Conservation (phyloP, 2,888 invertebrate genomes). For the Cheilosia urbana region DNA sequence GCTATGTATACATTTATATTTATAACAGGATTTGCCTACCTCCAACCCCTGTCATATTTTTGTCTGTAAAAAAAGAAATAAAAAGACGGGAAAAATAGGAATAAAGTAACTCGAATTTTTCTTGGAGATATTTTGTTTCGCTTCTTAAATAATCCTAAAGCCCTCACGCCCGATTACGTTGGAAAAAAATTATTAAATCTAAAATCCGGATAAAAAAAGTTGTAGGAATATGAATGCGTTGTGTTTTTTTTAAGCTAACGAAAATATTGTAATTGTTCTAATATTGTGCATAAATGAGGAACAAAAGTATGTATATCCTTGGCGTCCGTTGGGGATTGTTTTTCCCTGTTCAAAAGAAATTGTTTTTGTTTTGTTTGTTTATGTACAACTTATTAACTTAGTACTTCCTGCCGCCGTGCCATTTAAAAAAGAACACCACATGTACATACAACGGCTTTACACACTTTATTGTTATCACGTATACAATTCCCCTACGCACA, state of each 20-base stretch:
- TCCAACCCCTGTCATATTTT: constrained; percentile 91
- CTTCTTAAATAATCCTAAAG: constrained; percentile 34
- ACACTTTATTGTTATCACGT: not conserved
- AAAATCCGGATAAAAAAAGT: constrained; percentile 29
- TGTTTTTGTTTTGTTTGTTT: not conserved
- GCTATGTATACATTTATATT: constrained; percentile 51
- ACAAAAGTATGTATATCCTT: constrained; percentile 8
- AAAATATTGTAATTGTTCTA: constrained; percentile 18
- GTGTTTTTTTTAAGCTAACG: constrained; percentile 5
- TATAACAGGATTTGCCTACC: constrained; percentile 85
- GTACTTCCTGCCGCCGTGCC: constrained; percentile 17
- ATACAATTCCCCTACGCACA: not conserved
- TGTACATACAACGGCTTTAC: not conserved
- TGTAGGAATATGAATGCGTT: not conserved
- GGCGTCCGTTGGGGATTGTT: constrained; percentile 20
- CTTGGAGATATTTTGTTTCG: constrained; percentile 22
- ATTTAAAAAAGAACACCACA: not conserved
- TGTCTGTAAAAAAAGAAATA: constrained; percentile 85
- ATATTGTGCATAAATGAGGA: constrained; percentile 32
- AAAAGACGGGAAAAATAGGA: constrained; percentile 46
- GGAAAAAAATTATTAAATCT: constrained; percentile 12
- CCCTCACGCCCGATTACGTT: constrained; percentile 12
- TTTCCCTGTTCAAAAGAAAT: too few species aligned
- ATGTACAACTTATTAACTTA: constrained; percentile 5
- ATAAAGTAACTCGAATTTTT: constrained; percentile 47